These are phyloP conservation scores for Hipparchia sbordonii DNA, from an alignment of 2,888 invertebrate species.

Conservation along the genomic window DNA sequence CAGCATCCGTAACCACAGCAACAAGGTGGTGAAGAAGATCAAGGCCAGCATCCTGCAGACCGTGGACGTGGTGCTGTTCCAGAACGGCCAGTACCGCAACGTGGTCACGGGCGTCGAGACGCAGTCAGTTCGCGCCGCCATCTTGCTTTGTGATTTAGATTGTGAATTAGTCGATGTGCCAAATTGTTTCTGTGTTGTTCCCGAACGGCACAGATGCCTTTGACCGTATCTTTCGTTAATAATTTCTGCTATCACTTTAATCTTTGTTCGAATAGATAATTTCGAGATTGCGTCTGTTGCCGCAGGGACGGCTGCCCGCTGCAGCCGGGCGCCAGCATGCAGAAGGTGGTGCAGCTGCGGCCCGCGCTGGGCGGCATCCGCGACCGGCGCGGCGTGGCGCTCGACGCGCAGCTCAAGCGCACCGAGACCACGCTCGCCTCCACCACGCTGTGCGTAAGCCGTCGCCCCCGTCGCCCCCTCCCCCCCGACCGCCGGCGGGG, in stretches of 20 bases:
- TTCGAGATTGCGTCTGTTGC: no score
- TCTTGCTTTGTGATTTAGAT: not conserved
- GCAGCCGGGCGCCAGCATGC: conserved; percentile 92
- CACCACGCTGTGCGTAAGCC: conserved; percentile 89
- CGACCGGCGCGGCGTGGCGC: conserved; percentile 93
- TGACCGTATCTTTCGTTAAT: no score
- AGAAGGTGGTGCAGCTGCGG: conserved; percentile 93
- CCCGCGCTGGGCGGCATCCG: conserved; percentile 90
- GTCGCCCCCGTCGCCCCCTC: no score
- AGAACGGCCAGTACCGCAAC: conserved; percentile 96
- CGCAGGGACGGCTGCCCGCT: conserved; percentile 94
- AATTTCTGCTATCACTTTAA: no score
- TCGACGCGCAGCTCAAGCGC: conserved; percentile 94
- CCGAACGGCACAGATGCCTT: no score
- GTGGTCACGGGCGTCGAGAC: conserved; percentile 94
- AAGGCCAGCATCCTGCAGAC: conserved; percentile 97
- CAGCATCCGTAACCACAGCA: conserved; percentile 95
- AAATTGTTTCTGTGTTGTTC: no score
- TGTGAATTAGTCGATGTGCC: no score
- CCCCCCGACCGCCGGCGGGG: no score
- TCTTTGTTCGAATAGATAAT: no score
- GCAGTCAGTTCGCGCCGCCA: conserved; percentile 85
- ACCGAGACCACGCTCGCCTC: conserved; percentile 94
- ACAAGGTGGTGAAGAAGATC: conserved; percentile 97
- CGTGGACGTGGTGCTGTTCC: conserved; percentile 97